Evolutionary conservation across 1,140 invertebrate species (phyloP).

Genomic region (Bombus breviceps): DNA sequence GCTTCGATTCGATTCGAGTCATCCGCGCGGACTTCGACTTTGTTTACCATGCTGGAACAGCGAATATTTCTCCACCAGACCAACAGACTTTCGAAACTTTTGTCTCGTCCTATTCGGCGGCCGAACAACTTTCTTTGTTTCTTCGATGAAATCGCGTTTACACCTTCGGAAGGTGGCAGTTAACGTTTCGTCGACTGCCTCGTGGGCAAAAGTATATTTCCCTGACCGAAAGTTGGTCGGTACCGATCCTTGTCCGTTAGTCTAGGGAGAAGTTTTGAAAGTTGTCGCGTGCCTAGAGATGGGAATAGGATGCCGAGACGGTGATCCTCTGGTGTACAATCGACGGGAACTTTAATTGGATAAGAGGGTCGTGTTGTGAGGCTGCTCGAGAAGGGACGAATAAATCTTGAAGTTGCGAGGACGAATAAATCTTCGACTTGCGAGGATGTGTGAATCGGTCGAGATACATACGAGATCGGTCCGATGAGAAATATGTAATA

Average conservation of each 20-base stretch:
- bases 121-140: too few relatives aligned
- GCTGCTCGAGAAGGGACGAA: background rate
- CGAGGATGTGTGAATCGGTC: too few relatives aligned
- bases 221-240: background rate
- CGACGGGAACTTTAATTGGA: slow-evolving; percentile 12
- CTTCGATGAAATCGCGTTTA: too few relatives aligned
- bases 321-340: background rate
- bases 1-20: background rate
- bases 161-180: background rate
- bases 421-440: too few relatives aligned
- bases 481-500: too few relatives aligned
- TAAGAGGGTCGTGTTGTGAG: background rate
- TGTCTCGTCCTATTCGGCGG: background rate
- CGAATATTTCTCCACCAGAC: background rate
- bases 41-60: background rate
- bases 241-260: background rate
- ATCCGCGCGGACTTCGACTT: background rate
- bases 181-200: background rate
- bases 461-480: too few relatives aligned
- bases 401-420: background rate
- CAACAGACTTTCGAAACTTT: background rate
- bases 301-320: background rate
- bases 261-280: background rate
- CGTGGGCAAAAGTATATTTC: too few relatives aligned
- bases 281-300: background rate